A percentile compares a stretch with the other conserved stretches of the same genome.
Evolutionary conservation across 2,797 vertebrate species (phyloP).

Genomic region (Sibirionetta formosa): DNA sequence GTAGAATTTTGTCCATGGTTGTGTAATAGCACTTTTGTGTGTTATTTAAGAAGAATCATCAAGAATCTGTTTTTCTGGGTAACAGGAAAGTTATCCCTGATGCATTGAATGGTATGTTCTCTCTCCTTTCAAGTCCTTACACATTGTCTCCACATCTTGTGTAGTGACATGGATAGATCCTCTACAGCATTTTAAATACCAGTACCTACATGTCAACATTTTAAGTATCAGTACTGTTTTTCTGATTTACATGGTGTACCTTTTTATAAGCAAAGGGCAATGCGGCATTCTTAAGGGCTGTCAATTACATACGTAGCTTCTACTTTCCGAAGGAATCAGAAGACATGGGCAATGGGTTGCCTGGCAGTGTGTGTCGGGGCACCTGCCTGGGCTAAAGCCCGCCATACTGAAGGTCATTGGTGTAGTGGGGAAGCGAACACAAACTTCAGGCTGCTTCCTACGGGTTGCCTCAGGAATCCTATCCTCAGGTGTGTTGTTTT

Average conservation of each 20-base stretch:
- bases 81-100: not conserved
- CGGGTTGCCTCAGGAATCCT: not conserved
- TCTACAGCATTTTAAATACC: not conserved
- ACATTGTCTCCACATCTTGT: not conserved
- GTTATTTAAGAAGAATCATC: not conserved
- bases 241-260: not conserved
- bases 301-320: accelerated
- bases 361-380: not conserved
- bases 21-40: not conserved
- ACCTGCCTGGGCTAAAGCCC: not conserved
- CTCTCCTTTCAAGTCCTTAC: not conserved
- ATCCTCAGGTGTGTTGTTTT: not conserved
- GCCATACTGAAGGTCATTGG: not conserved
- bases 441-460: not conserved
- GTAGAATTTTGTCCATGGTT: not conserved
- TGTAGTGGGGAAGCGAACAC: accelerated
- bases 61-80: not conserved
- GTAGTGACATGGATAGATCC: not conserved
- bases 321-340: not conserved
- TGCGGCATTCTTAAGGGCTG: accelerated
- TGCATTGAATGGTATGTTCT: not conserved
- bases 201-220: accelerated
- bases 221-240: not conserved
- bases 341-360: not conserved
- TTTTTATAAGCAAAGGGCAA: not conserved